Conservation (phyloP, 2,113 vertebrate species). For the Callospermophilus lateralis region DNA sequence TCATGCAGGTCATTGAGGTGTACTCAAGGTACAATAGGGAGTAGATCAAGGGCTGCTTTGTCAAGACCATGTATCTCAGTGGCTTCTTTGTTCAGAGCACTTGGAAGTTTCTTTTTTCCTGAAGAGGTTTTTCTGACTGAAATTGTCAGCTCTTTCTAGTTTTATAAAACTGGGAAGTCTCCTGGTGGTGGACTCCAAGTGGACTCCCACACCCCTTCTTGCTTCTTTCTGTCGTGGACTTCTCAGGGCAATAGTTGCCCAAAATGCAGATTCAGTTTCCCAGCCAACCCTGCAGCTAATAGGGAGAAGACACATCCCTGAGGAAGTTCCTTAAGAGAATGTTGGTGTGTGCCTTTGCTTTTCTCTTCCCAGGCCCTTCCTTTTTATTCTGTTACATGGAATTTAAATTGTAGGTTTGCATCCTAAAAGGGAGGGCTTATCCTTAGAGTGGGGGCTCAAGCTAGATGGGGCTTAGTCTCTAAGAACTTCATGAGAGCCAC, state of each 20-base stretch:
- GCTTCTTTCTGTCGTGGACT: background rate
- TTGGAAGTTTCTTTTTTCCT: background rate
- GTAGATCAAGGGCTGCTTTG: background rate
- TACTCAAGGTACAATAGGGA: background rate
- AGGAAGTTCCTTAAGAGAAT: background rate
- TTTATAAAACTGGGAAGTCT: constrained; percentile 16
- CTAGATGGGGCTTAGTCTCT: background rate
- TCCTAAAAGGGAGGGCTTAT: background rate
- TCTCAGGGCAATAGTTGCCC: background rate
- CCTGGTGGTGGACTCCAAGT: background rate
- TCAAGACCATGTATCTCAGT: background rate
- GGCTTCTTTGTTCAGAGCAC: background rate
- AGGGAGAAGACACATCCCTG: background rate
- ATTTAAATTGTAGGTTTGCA: background rate
- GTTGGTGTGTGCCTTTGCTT: background rate
- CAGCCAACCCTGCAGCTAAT: background rate
- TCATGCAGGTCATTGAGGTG: background rate
- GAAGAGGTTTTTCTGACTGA: background rate
- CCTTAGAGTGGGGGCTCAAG: background rate
- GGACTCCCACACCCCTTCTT: background rate
- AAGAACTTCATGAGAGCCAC: background rate
- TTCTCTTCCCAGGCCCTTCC: background rate
- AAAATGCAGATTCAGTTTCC: background rate
- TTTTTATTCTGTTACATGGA: background rate
- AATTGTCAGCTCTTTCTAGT: background rate